These are phyloP conservation scores for Eupithecia insigniata DNA, from an alignment of 2,888 invertebrate species.

Conservation along the genomic window DNA sequence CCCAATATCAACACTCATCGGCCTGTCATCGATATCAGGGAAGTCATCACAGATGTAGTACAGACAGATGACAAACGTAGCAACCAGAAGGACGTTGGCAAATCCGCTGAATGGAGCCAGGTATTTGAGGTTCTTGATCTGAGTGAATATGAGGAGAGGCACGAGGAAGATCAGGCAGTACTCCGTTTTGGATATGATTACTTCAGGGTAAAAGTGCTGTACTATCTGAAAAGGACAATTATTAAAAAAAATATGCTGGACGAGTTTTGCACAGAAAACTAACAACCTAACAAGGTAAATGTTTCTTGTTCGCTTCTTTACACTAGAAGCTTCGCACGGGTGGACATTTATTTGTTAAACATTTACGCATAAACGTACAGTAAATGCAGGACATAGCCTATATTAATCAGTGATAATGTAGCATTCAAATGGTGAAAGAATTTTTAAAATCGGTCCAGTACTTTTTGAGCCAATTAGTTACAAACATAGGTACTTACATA, in stretches of 20 bases:
- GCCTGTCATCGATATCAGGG: constrained; percentile 73
- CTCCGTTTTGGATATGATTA: constrained; percentile 57
- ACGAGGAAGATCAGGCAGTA: constrained; percentile 74
- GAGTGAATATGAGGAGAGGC: constrained; percentile 74
- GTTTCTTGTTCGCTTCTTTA: too few relatives aligned
- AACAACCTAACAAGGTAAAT: too few relatives aligned
- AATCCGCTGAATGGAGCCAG: constrained; percentile 95
- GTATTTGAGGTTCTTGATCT: constrained; percentile 90
- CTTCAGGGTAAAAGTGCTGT: constrained; percentile 53
- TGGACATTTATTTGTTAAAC: too few relatives aligned
- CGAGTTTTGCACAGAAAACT: too few relatives aligned
- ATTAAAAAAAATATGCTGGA: background rate
- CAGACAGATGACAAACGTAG: constrained; percentile 91
- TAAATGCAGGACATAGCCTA: too few relatives aligned
- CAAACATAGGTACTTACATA: too few relatives aligned
- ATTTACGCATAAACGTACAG: too few relatives aligned
- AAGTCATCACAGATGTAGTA: constrained; percentile 89
- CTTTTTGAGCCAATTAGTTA: too few relatives aligned
- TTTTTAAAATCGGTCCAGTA: too few relatives aligned
- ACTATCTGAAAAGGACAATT: constrained; percentile 67
- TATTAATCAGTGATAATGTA: too few relatives aligned
- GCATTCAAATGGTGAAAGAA: too few relatives aligned
- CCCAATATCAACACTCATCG: constrained; percentile 82
- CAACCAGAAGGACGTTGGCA: constrained; percentile 92
- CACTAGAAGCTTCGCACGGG: too few relatives aligned